Conservation (phyloP, 2,888 invertebrate species). For the Hecatera dysodea region DNA sequence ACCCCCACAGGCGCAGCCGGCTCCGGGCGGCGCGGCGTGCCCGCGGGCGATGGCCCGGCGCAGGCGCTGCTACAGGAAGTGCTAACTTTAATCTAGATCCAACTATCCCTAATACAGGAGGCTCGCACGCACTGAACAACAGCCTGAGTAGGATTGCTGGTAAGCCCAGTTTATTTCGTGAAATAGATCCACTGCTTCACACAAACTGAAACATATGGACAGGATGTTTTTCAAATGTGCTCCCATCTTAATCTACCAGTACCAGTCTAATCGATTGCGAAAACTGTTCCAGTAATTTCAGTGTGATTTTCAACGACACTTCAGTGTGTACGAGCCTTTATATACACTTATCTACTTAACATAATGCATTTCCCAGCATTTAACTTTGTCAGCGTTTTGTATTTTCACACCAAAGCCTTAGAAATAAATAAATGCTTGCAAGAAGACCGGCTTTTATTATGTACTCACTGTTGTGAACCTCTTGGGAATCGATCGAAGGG, state of each 20-base stretch:
- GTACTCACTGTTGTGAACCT: slow-evolving; percentile 6
- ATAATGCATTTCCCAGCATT: slow-evolving; percentile 52
- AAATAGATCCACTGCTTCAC: neutral
- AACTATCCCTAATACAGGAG: slow-evolving; percentile 10
- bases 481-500: slow-evolving; percentile 37
- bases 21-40: slow-evolving; percentile 92
- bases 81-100: slow-evolving; percentile 63
- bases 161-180: neutral
- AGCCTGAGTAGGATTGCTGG: neutral
- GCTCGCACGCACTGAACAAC: slow-evolving; percentile 8
- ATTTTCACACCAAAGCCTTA: slow-evolving; percentile 52
- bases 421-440: slow-evolving; percentile 57
- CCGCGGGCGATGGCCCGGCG: slow-evolving; percentile 91
- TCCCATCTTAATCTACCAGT: neutral
- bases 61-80: slow-evolving; percentile 90
- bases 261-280: neutral
- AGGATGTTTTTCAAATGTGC: neutral
- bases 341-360: slow-evolving; percentile 48
- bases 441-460: slow-evolving; percentile 31
- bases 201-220: neutral
- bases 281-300: too few relatives aligned
- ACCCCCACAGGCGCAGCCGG: slow-evolving; percentile 86
- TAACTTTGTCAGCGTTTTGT: slow-evolving; percentile 48
- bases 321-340: slow-evolving; percentile 27
- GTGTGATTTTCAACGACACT: neutral